phyloP scores from a whole-genome alignment of 2,888 invertebrate genomes.

The Sicus ferrugineus region DNA sequence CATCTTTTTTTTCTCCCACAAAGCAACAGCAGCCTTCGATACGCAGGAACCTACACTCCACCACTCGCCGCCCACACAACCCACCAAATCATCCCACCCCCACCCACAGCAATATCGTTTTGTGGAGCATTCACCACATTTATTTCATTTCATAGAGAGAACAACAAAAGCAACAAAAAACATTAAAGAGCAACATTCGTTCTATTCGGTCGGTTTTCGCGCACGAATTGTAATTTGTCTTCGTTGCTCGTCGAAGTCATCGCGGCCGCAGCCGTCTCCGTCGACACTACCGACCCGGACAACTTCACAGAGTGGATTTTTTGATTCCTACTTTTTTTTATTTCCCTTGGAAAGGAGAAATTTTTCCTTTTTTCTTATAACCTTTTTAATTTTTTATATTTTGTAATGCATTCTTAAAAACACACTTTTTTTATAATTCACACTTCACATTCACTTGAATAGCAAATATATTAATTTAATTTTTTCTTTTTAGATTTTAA shows the following conservation, averaged over 20 bases:
- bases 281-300: slow-evolving; percentile 10
- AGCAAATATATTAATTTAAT: slow-evolving; percentile 16
- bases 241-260: slow-evolving; percentile 29
- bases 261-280: slow-evolving; percentile 16
- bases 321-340: slow-evolving; percentile 15
- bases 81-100: neutral
- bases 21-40: neutral
- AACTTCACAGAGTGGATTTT: slow-evolving; percentile 19
- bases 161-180: slow-evolving; percentile 5
- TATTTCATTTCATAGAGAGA: slow-evolving; percentile 11
- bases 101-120: slow-evolving; percentile 1
- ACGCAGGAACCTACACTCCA: too few species aligned
- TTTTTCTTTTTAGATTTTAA: slow-evolving; percentile 14
- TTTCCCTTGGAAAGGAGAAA: slow-evolving; percentile 34
- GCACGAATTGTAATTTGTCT: slow-evolving; percentile 33
- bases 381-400: slow-evolving; percentile 31
- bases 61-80: neutral
- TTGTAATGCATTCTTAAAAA: slow-evolving; percentile 28
- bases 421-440: slow-evolving; percentile 13
- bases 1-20: neutral
- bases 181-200: slow-evolving; percentile 14
- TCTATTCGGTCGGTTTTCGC: slow-evolving; percentile 26
- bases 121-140: slow-evolving; percentile 28
- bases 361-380: slow-evolving; percentile 32
- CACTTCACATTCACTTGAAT: neutral